These are phyloP conservation scores for Xenopus borealis DNA, from an alignment of 2,113 vertebrate genomes.

Conservation along the genomic window DNA sequence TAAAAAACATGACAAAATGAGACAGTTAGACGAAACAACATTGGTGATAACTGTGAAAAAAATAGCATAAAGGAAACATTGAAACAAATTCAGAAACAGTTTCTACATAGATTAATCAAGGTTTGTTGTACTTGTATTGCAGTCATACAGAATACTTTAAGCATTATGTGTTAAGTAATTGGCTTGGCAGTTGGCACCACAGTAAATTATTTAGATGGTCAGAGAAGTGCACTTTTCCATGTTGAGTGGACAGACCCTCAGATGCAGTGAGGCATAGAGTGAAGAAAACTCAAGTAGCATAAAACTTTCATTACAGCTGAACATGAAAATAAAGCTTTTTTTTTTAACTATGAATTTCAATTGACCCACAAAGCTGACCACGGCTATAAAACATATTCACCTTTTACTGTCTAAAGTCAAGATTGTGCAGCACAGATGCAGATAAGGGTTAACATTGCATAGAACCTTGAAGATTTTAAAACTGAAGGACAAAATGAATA, in stretches of 20 bases:
- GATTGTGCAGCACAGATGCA: conserved; percentile 18
- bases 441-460: conserved; percentile 47
- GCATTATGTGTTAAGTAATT: conserved; percentile 54
- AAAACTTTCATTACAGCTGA: conserved; percentile 60
- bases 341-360: conserved; percentile 29
- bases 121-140: conserved; percentile 1
- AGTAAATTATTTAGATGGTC: conserved; percentile 72
- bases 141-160: conserved; percentile 7
- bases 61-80: not conserved
- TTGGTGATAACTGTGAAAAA: not conserved
- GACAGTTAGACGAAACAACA: not conserved
- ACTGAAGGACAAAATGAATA: conserved; percentile 62
- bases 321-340: conserved; percentile 52
- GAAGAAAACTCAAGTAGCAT: conserved; percentile 59
- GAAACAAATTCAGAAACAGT: not conserved
- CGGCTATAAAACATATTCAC: conserved; percentile 48
- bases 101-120: not conserved
- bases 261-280: conserved; percentile 54
- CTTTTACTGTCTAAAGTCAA: conserved; percentile 58
- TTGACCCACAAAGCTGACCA: conserved; percentile 61
- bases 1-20: not conserved
- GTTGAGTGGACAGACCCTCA: conserved; percentile 53
- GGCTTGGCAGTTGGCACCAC: conserved; percentile 56
- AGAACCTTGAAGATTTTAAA: conserved; percentile 51
- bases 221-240: conserved; percentile 49